These are phyloP conservation scores for Psittacula echo DNA, from an alignment of 2,797 vertebrate species.

Conservation along the genomic window DNA sequence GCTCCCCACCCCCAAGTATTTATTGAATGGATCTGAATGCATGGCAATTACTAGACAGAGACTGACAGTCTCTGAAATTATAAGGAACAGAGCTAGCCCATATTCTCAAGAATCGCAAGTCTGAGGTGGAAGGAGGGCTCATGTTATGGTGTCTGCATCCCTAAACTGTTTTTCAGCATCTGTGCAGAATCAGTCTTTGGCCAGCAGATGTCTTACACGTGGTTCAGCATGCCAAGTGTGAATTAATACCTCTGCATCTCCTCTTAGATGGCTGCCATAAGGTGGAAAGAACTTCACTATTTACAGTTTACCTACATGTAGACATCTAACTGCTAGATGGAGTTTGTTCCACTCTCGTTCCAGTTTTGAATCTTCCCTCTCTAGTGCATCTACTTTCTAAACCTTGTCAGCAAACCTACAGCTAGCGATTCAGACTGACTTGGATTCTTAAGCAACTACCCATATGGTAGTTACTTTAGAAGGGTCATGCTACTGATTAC, in stretches of 20 bases:
- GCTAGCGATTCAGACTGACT: not conserved
- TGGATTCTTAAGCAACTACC: not conserved
- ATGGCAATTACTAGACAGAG: not conserved
- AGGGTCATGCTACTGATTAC: not conserved
- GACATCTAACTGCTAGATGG: not conserved
- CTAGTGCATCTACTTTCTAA: not conserved
- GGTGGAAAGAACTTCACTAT: not conserved
- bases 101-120: not conserved
- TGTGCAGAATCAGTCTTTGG: not conserved
- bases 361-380: not conserved
- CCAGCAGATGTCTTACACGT: not conserved
- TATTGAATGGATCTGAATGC: not conserved
- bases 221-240: rapidly evolving
- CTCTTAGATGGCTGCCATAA: not conserved
- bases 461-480: not conserved
- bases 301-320: not conserved
- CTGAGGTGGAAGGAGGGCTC: not conserved
- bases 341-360: rapidly evolving
- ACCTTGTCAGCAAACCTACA: not conserved
- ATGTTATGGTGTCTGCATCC: not conserved
- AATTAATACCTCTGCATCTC: not conserved
- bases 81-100: not conserved
- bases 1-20: not conserved
- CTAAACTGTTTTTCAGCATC: not conserved
- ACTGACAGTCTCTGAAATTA: not conserved